A percentile compares a stretch with the other conserved stretches of the same genome.
These are phyloP conservation scores for Oncorhynchus nerka DNA, from an alignment of 2,113 vertebrate genomes.

Conservation along the genomic window DNA sequence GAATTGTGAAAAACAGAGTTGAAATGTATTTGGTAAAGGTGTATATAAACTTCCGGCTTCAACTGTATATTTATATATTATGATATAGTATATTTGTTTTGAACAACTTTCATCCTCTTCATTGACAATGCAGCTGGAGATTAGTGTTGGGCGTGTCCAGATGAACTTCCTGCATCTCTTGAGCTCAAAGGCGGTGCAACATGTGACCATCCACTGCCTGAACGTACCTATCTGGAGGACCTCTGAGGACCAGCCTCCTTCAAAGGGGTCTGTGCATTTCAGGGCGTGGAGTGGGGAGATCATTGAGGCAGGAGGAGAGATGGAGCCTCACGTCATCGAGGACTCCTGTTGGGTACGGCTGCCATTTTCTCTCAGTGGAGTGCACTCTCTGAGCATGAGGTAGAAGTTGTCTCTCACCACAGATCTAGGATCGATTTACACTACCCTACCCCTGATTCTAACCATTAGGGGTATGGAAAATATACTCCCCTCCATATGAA, in stretches of 20 bases:
- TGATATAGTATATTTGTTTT: not conserved
- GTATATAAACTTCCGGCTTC: too few species aligned
- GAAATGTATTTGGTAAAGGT: too few species aligned
- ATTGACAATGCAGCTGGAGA: slow-evolving; percentile 76
- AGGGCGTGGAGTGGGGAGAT: slow-evolving; percentile 87
- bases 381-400: not conserved
- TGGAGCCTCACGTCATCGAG: slow-evolving; percentile 82
- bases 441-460: too few species aligned
- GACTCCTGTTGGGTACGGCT: slow-evolving; percentile 89
- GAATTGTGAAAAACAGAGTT: too few species aligned
- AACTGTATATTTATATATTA: too few species aligned
- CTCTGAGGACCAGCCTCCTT: slow-evolving; percentile 53
- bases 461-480: too few species aligned
- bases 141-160: slow-evolving; percentile 86
- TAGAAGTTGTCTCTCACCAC: too few species aligned
- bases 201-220: slow-evolving; percentile 92
- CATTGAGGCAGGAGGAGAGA: slow-evolving; percentile 79
- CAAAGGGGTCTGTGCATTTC: slow-evolving; percentile 78
- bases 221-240: slow-evolving; percentile 84
- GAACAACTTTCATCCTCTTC: not conserved
- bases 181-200: slow-evolving; percentile 91
- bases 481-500: too few species aligned
- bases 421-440: too few species aligned
- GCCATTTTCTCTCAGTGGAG: not conserved
- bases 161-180: slow-evolving; percentile 97